These are phyloP conservation scores for Drosophila nr. medialis DNA, from an alignment of 2,888 invertebrate genomes.

Conservation along the genomic window DNA sequence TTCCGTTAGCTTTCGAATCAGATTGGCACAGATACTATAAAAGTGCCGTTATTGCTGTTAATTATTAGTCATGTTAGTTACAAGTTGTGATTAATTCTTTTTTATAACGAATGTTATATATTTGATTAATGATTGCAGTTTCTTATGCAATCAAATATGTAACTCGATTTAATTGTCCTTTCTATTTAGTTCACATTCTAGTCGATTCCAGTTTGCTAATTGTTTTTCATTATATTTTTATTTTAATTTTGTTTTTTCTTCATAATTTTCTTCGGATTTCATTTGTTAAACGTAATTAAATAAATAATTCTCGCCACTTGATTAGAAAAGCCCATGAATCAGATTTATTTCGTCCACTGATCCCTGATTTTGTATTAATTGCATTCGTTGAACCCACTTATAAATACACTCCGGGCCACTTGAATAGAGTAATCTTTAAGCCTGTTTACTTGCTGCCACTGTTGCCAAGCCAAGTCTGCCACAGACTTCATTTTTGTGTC, in stretches of 20 bases:
- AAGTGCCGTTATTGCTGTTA: background rate
- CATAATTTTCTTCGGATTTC: background rate
- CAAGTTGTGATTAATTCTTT: constrained; percentile 24
- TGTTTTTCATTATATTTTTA: background rate
- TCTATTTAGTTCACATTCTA: background rate
- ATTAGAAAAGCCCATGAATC: background rate
- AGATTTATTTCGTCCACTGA: background rate
- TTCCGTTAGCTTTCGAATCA: constrained; percentile 37
- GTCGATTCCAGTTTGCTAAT: background rate
- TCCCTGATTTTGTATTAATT: background rate
- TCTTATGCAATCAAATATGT: background rate
- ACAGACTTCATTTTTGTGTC: too few species aligned
- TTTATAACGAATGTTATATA: constrained; percentile 2
- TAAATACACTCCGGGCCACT: background rate
- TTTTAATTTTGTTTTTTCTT: too few species aligned
- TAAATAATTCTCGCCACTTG: background rate
- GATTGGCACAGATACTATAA: constrained; percentile 7
- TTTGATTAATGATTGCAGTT: background rate
- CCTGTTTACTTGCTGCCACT: background rate
- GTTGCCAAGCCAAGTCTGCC: background rate
- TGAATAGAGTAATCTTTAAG: background rate
- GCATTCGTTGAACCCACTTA: background rate
- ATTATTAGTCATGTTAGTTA: constrained; percentile 40
- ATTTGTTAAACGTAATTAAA: background rate
- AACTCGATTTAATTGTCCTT: background rate